These are phyloP conservation scores for Heliconius hewitsoni DNA, from an alignment of 1,140 invertebrate genomes.

Conservation along the genomic window DNA sequence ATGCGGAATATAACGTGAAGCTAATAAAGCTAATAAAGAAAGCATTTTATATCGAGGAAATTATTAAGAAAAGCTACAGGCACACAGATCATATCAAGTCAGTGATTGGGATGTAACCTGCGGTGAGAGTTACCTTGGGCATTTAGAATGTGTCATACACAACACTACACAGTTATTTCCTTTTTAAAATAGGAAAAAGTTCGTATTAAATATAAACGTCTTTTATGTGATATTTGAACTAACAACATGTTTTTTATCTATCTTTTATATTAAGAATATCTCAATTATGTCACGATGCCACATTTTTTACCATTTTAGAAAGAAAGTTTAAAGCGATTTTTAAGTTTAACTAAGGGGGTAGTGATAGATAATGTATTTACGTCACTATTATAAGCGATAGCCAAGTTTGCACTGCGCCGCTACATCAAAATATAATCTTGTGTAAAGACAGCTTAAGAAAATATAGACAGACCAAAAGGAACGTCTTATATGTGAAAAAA, in stretches of 20 bases:
- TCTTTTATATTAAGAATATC: no score
- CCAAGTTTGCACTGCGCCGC: constrained; percentile 42
- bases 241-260: not conserved
- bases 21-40: no score
- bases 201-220: no score
- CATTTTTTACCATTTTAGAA: not conserved
- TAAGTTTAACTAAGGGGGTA: constrained; percentile 12
- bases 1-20: no score
- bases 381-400: constrained; percentile 37
- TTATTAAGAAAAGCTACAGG: no score
- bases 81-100: no score
- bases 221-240: not conserved
- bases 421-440: constrained; percentile 47
- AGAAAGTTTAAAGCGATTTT: not conserved
- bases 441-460: constrained; percentile 22
- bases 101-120: no score
- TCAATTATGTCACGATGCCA: not conserved
- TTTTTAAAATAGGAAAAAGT: no score
- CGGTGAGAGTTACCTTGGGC: no score
- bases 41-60: no score
- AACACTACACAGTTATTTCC: no score
- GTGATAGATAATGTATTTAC: constrained; percentile 22
- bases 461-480: constrained; percentile 15
- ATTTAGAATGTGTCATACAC: no score
- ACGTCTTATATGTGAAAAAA: not conserved